Evolutionary conservation across 2,113 vertebrate genomes (phyloP), one percentile per base, ranked within the genome.

Genomic region (Conger conger): DNA sequence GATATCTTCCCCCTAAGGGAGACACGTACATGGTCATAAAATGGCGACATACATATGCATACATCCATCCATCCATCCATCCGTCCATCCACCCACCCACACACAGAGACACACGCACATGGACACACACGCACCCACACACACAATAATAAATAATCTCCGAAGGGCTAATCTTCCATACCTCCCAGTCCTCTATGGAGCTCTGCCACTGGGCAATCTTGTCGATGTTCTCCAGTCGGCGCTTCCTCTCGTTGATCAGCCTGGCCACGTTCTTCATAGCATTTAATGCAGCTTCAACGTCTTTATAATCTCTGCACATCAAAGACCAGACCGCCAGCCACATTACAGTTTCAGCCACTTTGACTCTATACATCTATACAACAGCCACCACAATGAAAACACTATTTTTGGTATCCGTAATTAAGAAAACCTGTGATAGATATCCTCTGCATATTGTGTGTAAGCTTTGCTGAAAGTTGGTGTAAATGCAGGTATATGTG

Each of bases 181-280:
- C 98, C 97, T 99, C 97, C 98, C 98, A 99, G 91, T 97, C 97
- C 86, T 99, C 97, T 86, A 99, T 97, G 4, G 96, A 95, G 86
- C 97, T 99, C 93, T 99, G 97, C 98, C 97, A 99, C 80, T 98
- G 96, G 23, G 98, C 98, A 2, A 99, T 99, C 90, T 98, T 99
- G 90, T 98, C 97, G 0, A 99, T 97, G 92, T 99, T 99, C 90
- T 99, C 98, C 50, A 99, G 95, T 1, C 97, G 96, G 27, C 97
- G 94, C 88, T 99, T 99, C 53, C 97, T 93, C 91, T 99, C 97
- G 0, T 99, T 99, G 92, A 99, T 99, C 83, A 99, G 96, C 83
- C 86, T 93, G 73, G 98, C 98, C 33, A 99, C 97, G 0, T 99
- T 98, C 90, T 98, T 99, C 98, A 99, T 99, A 87, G 97, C 98